Percentiles rank a stretch among this genome's conserved stretches.
Conservation (phyloP, 2,113 vertebrate species). For the Anseranas semipalmata region DNA sequence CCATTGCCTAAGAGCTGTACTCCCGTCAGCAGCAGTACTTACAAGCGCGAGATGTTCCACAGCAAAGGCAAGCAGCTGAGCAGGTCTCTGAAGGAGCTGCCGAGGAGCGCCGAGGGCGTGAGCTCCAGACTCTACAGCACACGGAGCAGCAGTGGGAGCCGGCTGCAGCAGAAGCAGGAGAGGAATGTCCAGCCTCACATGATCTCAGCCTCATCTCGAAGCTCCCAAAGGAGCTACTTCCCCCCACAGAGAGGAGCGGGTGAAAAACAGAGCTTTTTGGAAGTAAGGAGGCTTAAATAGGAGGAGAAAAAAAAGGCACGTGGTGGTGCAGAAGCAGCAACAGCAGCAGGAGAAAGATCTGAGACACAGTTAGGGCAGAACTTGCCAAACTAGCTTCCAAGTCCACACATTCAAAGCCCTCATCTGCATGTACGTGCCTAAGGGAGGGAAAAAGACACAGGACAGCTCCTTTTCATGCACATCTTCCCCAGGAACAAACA, state of each 20-base stretch:
- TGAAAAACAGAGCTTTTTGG: slow-evolving; percentile 83
- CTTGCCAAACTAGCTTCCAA: slow-evolving; percentile 23
- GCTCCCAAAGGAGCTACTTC: slow-evolving; percentile 81
- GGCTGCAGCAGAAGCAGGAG: slow-evolving; percentile 86
- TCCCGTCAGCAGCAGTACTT: slow-evolving; percentile 77
- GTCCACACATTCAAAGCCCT: not conserved
- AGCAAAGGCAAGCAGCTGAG: slow-evolving; percentile 94
- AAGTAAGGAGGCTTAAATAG: slow-evolving; percentile 84
- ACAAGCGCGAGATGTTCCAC: slow-evolving; percentile 82
- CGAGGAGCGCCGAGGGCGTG: slow-evolving; percentile 75
- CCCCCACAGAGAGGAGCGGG: slow-evolving; percentile 78
- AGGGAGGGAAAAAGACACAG: not conserved
- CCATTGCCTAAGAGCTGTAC: slow-evolving; percentile 80
- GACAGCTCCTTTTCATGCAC: slow-evolving; percentile 4
- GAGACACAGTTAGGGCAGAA: slow-evolving; percentile 45
- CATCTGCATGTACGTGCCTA: not conserved
- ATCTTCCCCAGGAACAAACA: not conserved
- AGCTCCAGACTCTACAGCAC: slow-evolving; percentile 81
- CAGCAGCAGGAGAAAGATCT: slow-evolving; percentile 29
- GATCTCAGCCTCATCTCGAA: slow-evolving; percentile 74
- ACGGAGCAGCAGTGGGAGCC: slow-evolving; percentile 80
- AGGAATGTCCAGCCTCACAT: slow-evolving; percentile 80
- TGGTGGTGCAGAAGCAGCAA: slow-evolving; percentile 18
- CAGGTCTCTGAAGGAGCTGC: slow-evolving; percentile 91
- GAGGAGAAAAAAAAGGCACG: not conserved